Percentiles rank a stretch among this genome's conserved stretches.
Evolutionary conservation across 2,113 vertebrate species (phyloP).

Genomic region (Saguinus imperator): DNA sequence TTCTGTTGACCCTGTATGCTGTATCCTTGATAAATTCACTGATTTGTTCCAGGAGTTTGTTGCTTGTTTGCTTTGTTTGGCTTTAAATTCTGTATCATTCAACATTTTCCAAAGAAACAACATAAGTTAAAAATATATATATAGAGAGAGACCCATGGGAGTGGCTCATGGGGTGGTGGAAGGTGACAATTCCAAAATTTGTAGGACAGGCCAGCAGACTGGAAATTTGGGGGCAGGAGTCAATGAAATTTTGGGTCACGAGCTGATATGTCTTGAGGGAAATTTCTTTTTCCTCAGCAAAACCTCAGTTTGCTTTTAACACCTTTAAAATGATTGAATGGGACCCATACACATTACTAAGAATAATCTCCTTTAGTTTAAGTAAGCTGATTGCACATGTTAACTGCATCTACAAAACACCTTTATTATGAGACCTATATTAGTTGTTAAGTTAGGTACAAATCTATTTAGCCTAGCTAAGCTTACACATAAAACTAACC

Average conservation of each 20-base stretch:
- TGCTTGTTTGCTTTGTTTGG: background rate
- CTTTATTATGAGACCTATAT: background rate
- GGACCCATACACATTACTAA: background rate
- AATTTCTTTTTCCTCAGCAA: background rate
- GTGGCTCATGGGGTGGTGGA: background rate
- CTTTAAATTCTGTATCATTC: background rate
- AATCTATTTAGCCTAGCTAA: background rate
- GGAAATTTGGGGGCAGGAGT: background rate
- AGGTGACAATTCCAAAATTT: background rate
- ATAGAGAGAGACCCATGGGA: rapidly evolving
- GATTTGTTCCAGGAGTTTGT: background rate
- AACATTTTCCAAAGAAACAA: background rate
- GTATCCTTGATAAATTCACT: background rate
- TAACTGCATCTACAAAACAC: background rate
- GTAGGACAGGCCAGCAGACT: background rate
- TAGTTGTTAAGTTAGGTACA: background rate
- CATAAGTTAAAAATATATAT: background rate
- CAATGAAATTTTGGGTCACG: background rate
- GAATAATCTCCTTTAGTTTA: background rate
- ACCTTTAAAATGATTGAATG: background rate
- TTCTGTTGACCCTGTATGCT: background rate
- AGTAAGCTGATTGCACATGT: background rate
- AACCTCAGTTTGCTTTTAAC: background rate
- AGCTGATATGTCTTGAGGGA: background rate
- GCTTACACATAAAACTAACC: background rate